Evolutionary conservation across 2,113 vertebrate genomes (phyloP).

Genomic region (Pyrgilauda ruficollis): DNA sequence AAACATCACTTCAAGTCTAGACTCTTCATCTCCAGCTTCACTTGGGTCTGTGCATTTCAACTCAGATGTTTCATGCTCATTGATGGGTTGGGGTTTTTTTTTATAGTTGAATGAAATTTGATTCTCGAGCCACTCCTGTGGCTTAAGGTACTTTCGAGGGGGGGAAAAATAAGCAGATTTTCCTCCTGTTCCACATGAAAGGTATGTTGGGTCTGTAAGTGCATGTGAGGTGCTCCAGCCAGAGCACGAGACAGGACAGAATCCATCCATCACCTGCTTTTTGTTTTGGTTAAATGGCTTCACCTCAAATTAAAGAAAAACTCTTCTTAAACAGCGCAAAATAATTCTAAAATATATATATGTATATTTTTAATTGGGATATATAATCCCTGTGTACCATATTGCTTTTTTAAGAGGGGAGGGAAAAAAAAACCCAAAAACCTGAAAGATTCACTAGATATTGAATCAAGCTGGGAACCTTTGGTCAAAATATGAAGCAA

Average conservation of each 20-base stretch:
- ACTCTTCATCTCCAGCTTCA: constrained; percentile 51
- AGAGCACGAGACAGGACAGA: background rate
- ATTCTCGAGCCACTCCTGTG: background rate
- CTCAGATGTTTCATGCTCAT: constrained; percentile 41
- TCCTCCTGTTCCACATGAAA: background rate
- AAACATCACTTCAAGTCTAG: constrained; percentile 30
- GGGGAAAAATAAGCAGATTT: background rate
- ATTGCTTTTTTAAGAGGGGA: background rate
- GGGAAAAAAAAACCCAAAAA: background rate
- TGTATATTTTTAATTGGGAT: background rate
- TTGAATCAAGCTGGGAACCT: background rate
- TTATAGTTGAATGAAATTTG: background rate
- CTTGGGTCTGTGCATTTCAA: constrained; percentile 48
- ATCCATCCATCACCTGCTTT: constrained; percentile 23
- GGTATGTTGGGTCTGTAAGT: background rate
- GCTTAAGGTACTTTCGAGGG: background rate
- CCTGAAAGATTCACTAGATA: background rate
- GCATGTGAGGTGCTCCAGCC: background rate
- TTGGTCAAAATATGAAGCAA: background rate
- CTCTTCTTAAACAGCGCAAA: background rate
- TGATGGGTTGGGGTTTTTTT: background rate
- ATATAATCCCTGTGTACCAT: background rate
- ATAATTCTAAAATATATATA: background rate
- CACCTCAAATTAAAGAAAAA: background rate
- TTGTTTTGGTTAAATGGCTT: constrained; percentile 37